Evolutionary conservation across 2,888 invertebrate genomes (phyloP).

Genomic region (Rosalia funebris): DNA sequence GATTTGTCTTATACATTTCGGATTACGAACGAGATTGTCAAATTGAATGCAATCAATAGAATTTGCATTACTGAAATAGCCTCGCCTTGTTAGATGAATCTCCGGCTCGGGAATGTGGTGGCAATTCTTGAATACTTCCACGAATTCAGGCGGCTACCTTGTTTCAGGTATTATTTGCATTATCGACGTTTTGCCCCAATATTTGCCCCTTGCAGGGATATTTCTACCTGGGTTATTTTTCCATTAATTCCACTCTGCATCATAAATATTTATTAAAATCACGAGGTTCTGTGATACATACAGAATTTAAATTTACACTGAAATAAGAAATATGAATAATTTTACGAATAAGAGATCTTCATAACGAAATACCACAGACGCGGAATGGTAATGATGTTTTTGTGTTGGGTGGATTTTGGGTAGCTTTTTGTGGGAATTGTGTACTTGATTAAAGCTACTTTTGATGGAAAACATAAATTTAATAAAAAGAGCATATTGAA

Average conservation of each 20-base stretch:
- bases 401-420: too few species aligned
- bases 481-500: too few species aligned
- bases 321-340: constrained; percentile 16
- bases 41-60: constrained; percentile 47
- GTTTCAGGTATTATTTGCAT: constrained; percentile 27
- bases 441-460: too few species aligned
- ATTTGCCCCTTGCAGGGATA: constrained; percentile 10
- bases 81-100: constrained; percentile 13
- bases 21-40: constrained; percentile 39
- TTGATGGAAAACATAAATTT: too few species aligned
- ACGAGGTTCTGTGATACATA: constrained; percentile 7
- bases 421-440: too few species aligned
- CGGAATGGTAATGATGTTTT: neutral
- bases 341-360: constrained; percentile 2
- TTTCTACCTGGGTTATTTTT: constrained; percentile 28
- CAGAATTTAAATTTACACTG: constrained; percentile 19
- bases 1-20: constrained; percentile 42
- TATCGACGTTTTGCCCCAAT: constrained; percentile 28
- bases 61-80: constrained; percentile 41
- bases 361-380: neutral
- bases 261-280: constrained; percentile 29
- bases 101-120: constrained; percentile 12
- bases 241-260: constrained; percentile 17
- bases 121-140: constrained; percentile 11
- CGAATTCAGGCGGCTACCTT: neutral